Evolutionary conservation across 1,140 invertebrate genomes (phyloP).

Genomic region (Harpegnathos saltator): DNA sequence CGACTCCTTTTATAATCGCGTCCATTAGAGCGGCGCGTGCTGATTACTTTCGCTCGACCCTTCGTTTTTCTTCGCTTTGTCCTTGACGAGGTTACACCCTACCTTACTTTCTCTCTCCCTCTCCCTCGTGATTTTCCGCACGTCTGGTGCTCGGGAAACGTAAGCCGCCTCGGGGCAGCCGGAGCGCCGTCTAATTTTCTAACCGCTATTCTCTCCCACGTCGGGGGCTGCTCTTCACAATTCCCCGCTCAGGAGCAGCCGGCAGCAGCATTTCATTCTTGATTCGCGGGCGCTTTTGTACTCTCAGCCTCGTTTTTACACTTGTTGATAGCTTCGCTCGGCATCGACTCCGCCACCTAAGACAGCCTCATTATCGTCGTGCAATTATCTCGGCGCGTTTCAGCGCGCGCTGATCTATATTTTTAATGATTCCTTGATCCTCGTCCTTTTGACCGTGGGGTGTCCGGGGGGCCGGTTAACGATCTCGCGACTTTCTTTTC

Average conservation of each 20-base stretch:
- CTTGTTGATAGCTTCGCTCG: constrained; percentile 37
- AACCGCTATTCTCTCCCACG: constrained; percentile 27
- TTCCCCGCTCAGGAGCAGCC: constrained; percentile 23
- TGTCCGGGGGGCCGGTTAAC: background rate
- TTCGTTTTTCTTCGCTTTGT: constrained; percentile 43
- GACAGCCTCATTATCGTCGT: constrained; percentile 13
- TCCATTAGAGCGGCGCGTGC: constrained; percentile 32
- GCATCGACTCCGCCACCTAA: background rate
- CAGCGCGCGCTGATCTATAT: background rate
- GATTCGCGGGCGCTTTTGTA: constrained; percentile 20
- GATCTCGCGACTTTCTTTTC: constrained; percentile 49
- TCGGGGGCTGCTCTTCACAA: constrained; percentile 10
- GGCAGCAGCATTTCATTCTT: constrained; percentile 33
- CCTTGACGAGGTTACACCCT: constrained; percentile 42
- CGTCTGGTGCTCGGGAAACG: constrained; percentile 41
- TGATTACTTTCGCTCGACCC: constrained; percentile 47
- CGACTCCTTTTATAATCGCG: constrained; percentile 17
- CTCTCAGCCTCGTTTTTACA: constrained; percentile 14
- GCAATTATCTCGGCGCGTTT: constrained; percentile 5
- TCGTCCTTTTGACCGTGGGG: background rate
- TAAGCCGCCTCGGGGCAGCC: constrained; percentile 20
- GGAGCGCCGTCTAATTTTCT: constrained; percentile 49
- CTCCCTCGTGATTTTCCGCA: constrained; percentile 43
- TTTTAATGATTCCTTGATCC: background rate
- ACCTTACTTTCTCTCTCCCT: background rate